Base-by-base conservation (phyloP, 1,140 invertebrate genomes). In the Pogonomyrmex barbatus region DNA sequence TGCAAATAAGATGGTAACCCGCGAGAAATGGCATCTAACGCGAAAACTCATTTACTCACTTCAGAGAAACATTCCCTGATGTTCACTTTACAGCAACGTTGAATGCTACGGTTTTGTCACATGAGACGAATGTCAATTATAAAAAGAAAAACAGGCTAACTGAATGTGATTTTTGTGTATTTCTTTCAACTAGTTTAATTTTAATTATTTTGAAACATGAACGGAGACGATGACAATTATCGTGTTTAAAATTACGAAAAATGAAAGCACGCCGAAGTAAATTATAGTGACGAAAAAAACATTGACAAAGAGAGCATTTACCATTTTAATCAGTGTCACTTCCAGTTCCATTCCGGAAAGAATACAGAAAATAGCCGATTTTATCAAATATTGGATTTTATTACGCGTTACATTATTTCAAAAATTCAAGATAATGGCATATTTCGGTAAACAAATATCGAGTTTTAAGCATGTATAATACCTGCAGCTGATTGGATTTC, bases 1-100 rank as follows among this genome's bases (percentile, higher is more conserved):
- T 73, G 56, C 82, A 86, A 86, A 81, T 71, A 75, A 67, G 68
- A 63, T 47, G 12, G 70, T 36, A 30, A 73, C 54, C 56, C 30
- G 56, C 47, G 76, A 58, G 56, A 86, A 86, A 75, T 81, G 85
- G 67, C 68, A 73, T n/a, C 63, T 65, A 71, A 73, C 84, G 60
- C 56, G 56, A 50, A 84, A 54, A 50, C 65, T 71, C 39, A 62
- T 84, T 52, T 54, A 30, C 45, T 14, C 52, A 52, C 36, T 17
- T 36, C 52, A 67, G 50, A 56, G 63, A 42, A n/a, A 45, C 2
- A 52, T 5, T 17, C 17, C 12, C 12, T 10, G 42, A 58, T 67
- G 56, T 71, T 65, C 47, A 24, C 2, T 76, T 70, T 77, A 42
- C 63, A 33, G 12, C 17, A 3, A 54, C 10, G 30, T 10, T 33